Base-by-base conservation (phyloP, 2,888 invertebrate species). In the Pristionchus japonicus region DNA sequence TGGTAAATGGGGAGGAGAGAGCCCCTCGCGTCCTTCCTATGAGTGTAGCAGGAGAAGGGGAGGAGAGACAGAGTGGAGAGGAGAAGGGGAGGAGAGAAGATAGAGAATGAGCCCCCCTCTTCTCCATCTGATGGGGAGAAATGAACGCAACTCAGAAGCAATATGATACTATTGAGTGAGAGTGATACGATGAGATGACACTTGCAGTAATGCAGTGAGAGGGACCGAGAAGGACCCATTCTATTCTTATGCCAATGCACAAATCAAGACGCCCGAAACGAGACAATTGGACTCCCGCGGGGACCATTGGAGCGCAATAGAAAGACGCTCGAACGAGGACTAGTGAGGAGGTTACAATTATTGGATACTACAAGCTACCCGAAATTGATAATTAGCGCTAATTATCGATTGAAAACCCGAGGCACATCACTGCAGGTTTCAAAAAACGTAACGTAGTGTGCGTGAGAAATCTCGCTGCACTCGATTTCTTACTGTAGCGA, bases 171-270 rank as follows among this genome's bases (percentile, higher is more conserved):
- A 82, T 20, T 82, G 84, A 84, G 61, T 61, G 84, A 57, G 40
- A 40, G n/a, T n/a, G 61, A 84, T 34, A 64, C n/a, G 61, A 27
- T 34, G 37, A 57, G 84, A 27, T 9, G 67, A 27, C 27, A 37
- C 40, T 47, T 86, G 86, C 86, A 86, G 86, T 86, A 86, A 86
- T 86, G 86, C 47, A 37, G 34, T 52, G 85, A 64, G 64, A 43
- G 40, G 40, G 17, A 27, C 37, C 15, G 7, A 11, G 40, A n/a
- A 67, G 86, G 31, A 84, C 61, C 61, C 61, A 84, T 84, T 61
- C 84, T 84, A 61, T 84, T 84, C 61, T 40, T 84, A 84, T 84
- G 84, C 84, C 40, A 84, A 84, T 84, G 61, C 84, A 84, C 84
- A 84, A 84, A 84, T 84, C 84, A 84, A 47, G 61, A 61, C 84